Evolutionary conservation across 2,797 vertebrate genomes (phyloP), one percentile per base, ranked within the genome.

Genomic region (Pelochelys cantorii): DNA sequence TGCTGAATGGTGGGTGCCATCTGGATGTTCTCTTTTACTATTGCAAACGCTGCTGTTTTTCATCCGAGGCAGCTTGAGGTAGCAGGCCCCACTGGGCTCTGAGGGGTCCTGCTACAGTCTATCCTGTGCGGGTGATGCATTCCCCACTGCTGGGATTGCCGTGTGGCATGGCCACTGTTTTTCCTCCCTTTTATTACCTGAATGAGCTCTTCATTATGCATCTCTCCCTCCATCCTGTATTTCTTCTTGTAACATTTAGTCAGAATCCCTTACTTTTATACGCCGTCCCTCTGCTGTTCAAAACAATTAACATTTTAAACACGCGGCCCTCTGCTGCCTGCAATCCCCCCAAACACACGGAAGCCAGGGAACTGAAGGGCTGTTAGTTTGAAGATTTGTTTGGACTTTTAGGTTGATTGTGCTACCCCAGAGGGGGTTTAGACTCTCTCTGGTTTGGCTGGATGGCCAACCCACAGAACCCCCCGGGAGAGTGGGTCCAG

Each of bases 201-300:
- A 81, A 94, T 75, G 34, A 75, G 22, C 62, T 27, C 71, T 12
- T 75, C 23, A 22, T 74, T 74, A 74, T 23, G n/a, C 15, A 71
- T 71, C 7, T 71, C 34, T 74, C 34, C 68, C 37, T 42, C 34
- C 37, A 42, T 42, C 37, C 37, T 37, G 23, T 42, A 34, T 75
- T 75, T 75, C 34, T 42, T 42, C 71, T 20, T 48, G 34, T 12
- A 12, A 20, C 71, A 75, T 42, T 31, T 34, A 68, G 22, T 86
- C 25, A 88, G 78, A 54, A 84, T 56, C 29, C 42, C 31, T 74
- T 91, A 74, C n/a, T 59, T 54, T 93, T 90, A 86, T 57, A 85
- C 5, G 29, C 18, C 25, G 53, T 31, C 75, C 60, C 81, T 82
- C 56, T 92, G 75, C 34, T 79, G 81, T 92, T 48, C 55, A 48